These are phyloP conservation scores for Spea hammondii DNA, from an alignment of 2,797 vertebrate species.

Conservation along the genomic window DNA sequence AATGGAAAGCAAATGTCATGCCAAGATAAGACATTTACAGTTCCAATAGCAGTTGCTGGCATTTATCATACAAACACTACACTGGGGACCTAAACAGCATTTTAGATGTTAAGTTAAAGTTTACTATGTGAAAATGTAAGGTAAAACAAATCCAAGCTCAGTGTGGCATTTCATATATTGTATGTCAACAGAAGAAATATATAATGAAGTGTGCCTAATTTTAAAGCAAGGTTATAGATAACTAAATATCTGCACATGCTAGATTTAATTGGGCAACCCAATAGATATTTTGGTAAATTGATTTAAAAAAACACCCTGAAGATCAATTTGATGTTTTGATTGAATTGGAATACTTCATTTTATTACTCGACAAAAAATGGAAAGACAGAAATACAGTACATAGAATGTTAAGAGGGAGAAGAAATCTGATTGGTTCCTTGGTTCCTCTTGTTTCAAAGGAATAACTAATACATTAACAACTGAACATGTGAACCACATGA, in stretches of 20 bases:
- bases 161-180: constrained; percentile 54
- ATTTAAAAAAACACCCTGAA: too few species aligned
- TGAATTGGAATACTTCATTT: too few species aligned
- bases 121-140: constrained; percentile 58
- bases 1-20: constrained; percentile 63
- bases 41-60: constrained; percentile 53
- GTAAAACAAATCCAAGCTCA: constrained; percentile 58
- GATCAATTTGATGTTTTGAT: too few species aligned
- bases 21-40: constrained; percentile 62
- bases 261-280: neutral
- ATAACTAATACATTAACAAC: too few species aligned
- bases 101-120: constrained; percentile 65
- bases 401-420: too few species aligned
- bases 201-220: neutral
- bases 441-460: too few species aligned
- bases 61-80: constrained; percentile 59
- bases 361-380: too few species aligned
- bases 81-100: constrained; percentile 61
- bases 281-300: too few species aligned
- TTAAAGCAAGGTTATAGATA: neutral
- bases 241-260: neutral
- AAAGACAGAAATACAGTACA: too few species aligned
- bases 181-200: constrained; percentile 34
- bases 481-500: too few species aligned
- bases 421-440: too few species aligned